Percentiles rank a stretch among this genome's conserved stretches.
phyloP scores from a whole-genome alignment of 2,888 invertebrate species.

The Sipha maydis region DNA sequence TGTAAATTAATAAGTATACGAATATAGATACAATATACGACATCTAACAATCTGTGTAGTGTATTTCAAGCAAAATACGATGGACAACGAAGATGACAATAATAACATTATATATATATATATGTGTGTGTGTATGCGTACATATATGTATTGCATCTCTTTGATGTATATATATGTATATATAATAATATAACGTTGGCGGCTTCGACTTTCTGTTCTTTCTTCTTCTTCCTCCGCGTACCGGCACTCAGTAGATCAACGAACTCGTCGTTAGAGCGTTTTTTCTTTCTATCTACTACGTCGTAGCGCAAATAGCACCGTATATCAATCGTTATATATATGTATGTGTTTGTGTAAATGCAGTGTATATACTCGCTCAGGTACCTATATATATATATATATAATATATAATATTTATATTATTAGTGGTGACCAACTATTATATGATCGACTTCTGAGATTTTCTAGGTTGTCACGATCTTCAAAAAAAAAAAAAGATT shows the following conservation, averaged over 20 bases:
- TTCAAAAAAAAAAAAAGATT: too few species aligned
- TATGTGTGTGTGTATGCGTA: neutral
- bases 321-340: neutral
- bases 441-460: too few species aligned
- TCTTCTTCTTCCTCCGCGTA: neutral
- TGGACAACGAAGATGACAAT: conserved; percentile 13
- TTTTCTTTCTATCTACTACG: neutral
- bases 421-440: too few species aligned
- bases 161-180: neutral
- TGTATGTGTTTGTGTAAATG: neutral
- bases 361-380: neutral
- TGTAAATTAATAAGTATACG: neutral
- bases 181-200: neutral
- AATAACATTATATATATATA: neutral
- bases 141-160: neutral
- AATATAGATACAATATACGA: neutral
- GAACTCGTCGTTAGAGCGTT: conserved; percentile 25
- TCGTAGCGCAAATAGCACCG: neutral
- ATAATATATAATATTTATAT: too few species aligned
- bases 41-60: neutral
- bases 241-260: conserved; percentile 39
- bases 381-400: too few species aligned
- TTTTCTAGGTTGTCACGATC: too few species aligned
- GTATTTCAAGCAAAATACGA: neutral
- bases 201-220: neutral